Conservation (phyloP, 2,888 invertebrate genomes). For the Apamea anceps region DNA sequence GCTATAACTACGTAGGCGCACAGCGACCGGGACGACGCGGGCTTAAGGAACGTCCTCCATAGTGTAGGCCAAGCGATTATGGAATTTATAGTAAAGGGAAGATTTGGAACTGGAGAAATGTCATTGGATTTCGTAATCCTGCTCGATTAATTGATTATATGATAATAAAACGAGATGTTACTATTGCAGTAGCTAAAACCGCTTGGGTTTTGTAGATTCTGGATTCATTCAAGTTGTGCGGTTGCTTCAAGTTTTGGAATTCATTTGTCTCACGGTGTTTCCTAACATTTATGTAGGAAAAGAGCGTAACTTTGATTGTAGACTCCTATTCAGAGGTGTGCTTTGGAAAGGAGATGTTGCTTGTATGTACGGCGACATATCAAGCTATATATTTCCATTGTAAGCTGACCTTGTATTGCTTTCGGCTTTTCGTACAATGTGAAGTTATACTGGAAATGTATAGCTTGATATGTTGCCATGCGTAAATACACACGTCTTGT, state of each 20-base stretch:
- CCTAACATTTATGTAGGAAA: too few relatives aligned
- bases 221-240: not conserved
- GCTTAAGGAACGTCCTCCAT: conserved; percentile 73
- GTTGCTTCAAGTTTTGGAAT: not conserved
- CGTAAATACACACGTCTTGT: not conserved
- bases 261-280: not conserved
- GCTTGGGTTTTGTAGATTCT: too few relatives aligned
- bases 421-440: too few relatives aligned
- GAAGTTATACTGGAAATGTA: not conserved
- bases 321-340: too few relatives aligned
- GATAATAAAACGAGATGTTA: too few relatives aligned
- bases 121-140: not conserved
- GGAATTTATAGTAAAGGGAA: conserved; percentile 23
- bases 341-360: too few relatives aligned
- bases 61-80: conserved; percentile 52
- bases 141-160: not conserved
- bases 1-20: conserved; percentile 90
- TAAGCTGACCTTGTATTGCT: too few relatives aligned
- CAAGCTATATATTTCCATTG: too few relatives aligned
- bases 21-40: conserved; percentile 84
- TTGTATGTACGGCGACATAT: too few relatives aligned
- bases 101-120: not conserved
- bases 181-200: too few relatives aligned
- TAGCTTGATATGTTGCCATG: not conserved
- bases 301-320: too few relatives aligned